These are phyloP conservation scores for Crotalus horridus DNA, from an alignment of 2,113 vertebrate genomes.

Conservation along the genomic window DNA sequence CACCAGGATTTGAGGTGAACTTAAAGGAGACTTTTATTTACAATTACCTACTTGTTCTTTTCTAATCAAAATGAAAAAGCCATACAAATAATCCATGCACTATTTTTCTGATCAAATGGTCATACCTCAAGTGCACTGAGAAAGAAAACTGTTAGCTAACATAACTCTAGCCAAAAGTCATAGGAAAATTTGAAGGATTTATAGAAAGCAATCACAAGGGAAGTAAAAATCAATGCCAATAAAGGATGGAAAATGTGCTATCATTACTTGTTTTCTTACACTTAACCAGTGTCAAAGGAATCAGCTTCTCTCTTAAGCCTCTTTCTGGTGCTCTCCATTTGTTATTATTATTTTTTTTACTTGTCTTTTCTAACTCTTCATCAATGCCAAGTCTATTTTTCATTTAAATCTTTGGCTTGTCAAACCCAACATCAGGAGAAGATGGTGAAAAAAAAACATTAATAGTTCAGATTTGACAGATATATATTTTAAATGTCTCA, in stretches of 20 bases:
- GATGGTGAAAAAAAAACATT: constrained; percentile 63
- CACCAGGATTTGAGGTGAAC: not conserved
- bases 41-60: not conserved
- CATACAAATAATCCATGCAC: not conserved
- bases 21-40: not conserved
- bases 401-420: constrained; percentile 61
- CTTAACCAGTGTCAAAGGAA: constrained; percentile 27
- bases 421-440: constrained; percentile 58
- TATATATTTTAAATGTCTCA: constrained; percentile 43
- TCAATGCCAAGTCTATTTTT: constrained; percentile 55
- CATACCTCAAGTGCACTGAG: not conserved
- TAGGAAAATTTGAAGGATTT: not conserved
- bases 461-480: constrained; percentile 52
- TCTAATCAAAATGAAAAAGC: not conserved
- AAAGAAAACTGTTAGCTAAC: not conserved
- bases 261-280: constrained; percentile 16
- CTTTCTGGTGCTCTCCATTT: not conserved
- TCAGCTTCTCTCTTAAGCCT: constrained; percentile 32
- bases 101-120: not conserved
- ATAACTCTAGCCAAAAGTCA: not conserved
- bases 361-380: constrained; percentile 39
- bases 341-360: not conserved
- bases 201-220: not conserved
- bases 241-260: not conserved
- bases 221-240: not conserved